phyloP scores from a whole-genome alignment of 2,888 invertebrate genomes.

The Stegophylla sp. region DNA sequence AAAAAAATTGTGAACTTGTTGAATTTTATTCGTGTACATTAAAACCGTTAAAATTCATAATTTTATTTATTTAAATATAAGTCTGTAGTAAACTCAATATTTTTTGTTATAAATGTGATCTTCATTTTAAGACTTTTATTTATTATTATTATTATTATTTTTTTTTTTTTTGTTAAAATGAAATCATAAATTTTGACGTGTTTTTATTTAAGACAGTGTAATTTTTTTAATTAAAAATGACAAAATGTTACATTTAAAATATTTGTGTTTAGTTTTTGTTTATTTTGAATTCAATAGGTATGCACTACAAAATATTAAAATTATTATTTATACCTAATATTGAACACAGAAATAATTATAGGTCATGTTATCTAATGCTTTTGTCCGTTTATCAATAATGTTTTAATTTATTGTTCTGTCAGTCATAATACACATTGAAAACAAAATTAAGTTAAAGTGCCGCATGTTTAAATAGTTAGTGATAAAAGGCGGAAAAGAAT shows the following conservation, averaged over 20 bases:
- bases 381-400: too few relatives aligned
- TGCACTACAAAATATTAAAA: too few relatives aligned
- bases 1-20: background rate
- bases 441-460: too few relatives aligned
- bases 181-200: conserved; percentile 44
- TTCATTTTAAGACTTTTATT: conserved; percentile 58
- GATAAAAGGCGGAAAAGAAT: too few relatives aligned
- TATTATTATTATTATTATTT: conserved; percentile 28
- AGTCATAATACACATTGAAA: too few relatives aligned
- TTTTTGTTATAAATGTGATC: conserved; percentile 55
- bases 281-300: too few relatives aligned
- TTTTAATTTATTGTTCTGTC: too few relatives aligned
- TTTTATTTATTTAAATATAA: conserved; percentile 50
- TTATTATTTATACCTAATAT: too few relatives aligned
- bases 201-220: conserved; percentile 39
- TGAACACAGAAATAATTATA: too few relatives aligned
- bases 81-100: conserved; percentile 10
- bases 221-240: conserved; percentile 46
- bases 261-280: too few relatives aligned
- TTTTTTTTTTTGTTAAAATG: conserved; percentile 49
- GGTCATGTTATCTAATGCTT: too few relatives aligned
- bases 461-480: too few relatives aligned
- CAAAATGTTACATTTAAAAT: conserved; percentile 32
- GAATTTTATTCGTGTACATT: conserved; percentile 19
- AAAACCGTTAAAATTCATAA: conserved; percentile 49